phyloP scores from a whole-genome alignment of 2,888 invertebrate genomes.

The Cheilosia variabilis region DNA sequence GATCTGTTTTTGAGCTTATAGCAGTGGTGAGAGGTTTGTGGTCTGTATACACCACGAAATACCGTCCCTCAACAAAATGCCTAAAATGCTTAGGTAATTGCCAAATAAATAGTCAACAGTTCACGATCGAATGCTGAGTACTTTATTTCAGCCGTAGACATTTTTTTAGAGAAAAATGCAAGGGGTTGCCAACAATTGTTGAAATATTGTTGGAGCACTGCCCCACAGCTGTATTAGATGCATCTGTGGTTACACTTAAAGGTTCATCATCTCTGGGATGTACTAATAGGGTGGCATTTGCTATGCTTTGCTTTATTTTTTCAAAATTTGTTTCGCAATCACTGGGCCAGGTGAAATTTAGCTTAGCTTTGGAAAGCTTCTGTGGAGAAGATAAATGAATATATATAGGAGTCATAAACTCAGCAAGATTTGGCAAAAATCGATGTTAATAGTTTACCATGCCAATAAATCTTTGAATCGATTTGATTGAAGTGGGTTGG shows the following conservation, averaged over 20 bases:
- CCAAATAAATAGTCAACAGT: not conserved
- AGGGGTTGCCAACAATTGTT: constrained; percentile 15
- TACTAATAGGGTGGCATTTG: not conserved
- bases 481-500: constrained; percentile 14
- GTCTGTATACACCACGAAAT: not conserved
- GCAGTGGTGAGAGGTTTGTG: constrained; percentile 10
- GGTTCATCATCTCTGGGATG: constrained; percentile 3
- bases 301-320: not conserved
- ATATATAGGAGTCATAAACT: not conserved
- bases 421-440: constrained; percentile 10
- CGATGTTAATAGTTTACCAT: too few relatives aligned
- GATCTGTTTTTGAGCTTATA: not conserved
- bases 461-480: too few relatives aligned
- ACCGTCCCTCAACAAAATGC: not conserved
- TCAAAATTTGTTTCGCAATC: not conserved
- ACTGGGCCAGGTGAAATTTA: not conserved
- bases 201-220: constrained; percentile 4
- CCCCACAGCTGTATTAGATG: not conserved
- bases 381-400: not conserved
- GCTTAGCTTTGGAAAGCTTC: not conserved
- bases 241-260: not conserved
- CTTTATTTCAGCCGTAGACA: not conserved
- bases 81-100: too few relatives aligned
- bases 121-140: constrained; percentile 21
- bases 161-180: constrained; percentile 15